These are phyloP conservation scores for Erythrolamprus reginae DNA, from an alignment of 2,113 vertebrate species.

Conservation along the genomic window DNA sequence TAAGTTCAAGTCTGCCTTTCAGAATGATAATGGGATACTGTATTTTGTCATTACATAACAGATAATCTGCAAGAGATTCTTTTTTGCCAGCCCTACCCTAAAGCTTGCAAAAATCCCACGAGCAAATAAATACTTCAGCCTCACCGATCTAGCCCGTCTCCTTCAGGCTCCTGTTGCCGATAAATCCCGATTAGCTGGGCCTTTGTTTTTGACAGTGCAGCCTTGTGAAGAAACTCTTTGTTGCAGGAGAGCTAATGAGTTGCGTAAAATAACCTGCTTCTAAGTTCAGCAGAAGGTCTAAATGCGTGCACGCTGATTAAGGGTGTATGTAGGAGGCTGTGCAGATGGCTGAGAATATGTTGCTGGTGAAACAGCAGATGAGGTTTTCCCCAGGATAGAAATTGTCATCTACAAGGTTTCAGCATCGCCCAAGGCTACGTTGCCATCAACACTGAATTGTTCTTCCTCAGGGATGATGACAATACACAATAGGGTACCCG, in stretches of 20 bases:
- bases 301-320: constrained; percentile 61
- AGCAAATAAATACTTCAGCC: constrained; percentile 28
- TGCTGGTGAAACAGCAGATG: constrained; percentile 62
- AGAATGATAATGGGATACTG: neutral
- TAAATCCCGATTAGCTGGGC: constrained; percentile 33
- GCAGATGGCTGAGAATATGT: constrained; percentile 68
- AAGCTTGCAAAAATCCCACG: constrained; percentile 17
- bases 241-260: constrained; percentile 45
- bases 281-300: constrained; percentile 61
- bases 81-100: constrained; percentile 4
- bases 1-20: neutral
- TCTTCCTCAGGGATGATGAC: neutral
- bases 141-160: constrained; percentile 13
- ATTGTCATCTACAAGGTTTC: neutral
- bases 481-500: neutral
- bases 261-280: constrained; percentile 30
- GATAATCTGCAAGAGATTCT: neutral
- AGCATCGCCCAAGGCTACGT: neutral
- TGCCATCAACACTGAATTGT: neutral
- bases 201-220: constrained; percentile 39
- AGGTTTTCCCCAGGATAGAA: constrained; percentile 55
- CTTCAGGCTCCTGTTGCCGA: constrained; percentile 15
- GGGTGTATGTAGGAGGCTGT: constrained; percentile 63
- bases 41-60: constrained; percentile 13
- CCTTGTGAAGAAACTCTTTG: constrained; percentile 48